A percentile compares a stretch with the other conserved stretches of the same genome.
These are phyloP conservation scores for Promerops cafer DNA, from an alignment of 2,113 vertebrate species.

Conservation along the genomic window DNA sequence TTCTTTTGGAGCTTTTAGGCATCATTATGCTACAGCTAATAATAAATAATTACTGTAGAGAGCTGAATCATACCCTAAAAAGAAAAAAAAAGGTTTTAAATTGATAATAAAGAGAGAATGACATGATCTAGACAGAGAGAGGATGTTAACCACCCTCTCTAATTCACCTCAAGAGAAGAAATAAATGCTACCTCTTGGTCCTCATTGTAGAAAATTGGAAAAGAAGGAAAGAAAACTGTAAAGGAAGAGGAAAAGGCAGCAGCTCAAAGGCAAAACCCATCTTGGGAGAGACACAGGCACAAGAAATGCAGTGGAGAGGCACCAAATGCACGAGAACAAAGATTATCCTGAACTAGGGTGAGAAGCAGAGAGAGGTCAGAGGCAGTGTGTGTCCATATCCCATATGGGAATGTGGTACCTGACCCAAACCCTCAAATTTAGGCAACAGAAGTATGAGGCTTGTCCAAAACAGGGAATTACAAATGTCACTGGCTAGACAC, in stretches of 20 bases:
- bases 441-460: neutral
- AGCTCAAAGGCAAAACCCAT: neutral
- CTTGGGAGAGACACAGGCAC: neutral
- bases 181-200: conserved; percentile 21
- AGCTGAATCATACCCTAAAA: conserved; percentile 31
- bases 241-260: neutral
- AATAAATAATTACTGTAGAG: conserved; percentile 58
- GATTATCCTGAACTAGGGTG: neutral
- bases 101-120: conserved; percentile 36
- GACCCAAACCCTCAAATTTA: neutral
- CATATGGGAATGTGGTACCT: neutral
- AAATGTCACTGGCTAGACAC: neutral
- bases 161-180: conserved; percentile 43
- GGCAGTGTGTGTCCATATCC: neutral
- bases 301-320: neutral
- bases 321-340: neutral
- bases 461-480: neutral
- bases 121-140: conserved; percentile 5
- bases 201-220: neutral
- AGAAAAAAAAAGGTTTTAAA: conserved; percentile 25
- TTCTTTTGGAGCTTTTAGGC: conserved; percentile 55
- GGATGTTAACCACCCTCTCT: conserved; percentile 25
- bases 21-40: conserved; percentile 52
- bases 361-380: neutral
- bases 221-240: conserved; percentile 16